Conservation (phyloP, 2,797 vertebrate species). For the Choloepus didactylus region DNA sequence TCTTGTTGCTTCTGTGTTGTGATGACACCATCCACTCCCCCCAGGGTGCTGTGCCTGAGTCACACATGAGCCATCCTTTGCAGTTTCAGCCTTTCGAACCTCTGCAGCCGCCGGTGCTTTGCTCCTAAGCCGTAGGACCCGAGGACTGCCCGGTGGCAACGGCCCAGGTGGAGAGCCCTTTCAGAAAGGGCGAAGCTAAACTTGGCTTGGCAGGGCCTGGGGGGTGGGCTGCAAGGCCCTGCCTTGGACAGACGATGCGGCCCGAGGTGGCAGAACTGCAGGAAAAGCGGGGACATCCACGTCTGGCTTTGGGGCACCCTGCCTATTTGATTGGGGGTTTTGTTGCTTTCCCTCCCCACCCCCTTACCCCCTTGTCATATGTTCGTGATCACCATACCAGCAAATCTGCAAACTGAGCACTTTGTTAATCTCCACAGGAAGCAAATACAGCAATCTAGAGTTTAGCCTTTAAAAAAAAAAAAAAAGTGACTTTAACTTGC, state of each 20-base stretch:
- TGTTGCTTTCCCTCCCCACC: neutral
- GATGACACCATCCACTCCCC: slow-evolving; percentile 86
- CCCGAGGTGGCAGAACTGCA: slow-evolving; percentile 17
- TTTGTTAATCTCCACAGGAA: slow-evolving; percentile 87
- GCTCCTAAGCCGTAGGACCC: slow-evolving; percentile 88
- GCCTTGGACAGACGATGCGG: neutral
- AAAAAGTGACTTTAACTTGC: slow-evolving; percentile 76
- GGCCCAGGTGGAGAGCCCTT: slow-evolving; percentile 85
- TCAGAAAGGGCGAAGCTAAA: slow-evolving; percentile 86
- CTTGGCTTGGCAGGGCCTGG: slow-evolving; percentile 41
- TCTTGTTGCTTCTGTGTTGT: slow-evolving; percentile 89
- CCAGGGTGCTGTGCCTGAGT: slow-evolving; percentile 79
- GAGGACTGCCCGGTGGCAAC: slow-evolving; percentile 86
- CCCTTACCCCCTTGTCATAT: slow-evolving; percentile 65
- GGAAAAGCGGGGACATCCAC: slow-evolving; percentile 10
- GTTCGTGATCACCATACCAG: slow-evolving; percentile 86
- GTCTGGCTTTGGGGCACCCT: neutral
- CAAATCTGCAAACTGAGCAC: slow-evolving; percentile 89
- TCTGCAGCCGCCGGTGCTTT: slow-evolving; percentile 87
- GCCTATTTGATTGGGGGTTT: neutral
- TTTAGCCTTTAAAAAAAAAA: slow-evolving; percentile 83
- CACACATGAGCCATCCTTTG: slow-evolving; percentile 88
- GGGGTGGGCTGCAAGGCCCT: neutral
- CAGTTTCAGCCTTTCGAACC: slow-evolving; percentile 91
- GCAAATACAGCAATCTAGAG: slow-evolving; percentile 88